These are phyloP conservation scores for Maconellicoccus hirsutus DNA, from an alignment of 1,140 invertebrate genomes.

Conservation along the genomic window DNA sequence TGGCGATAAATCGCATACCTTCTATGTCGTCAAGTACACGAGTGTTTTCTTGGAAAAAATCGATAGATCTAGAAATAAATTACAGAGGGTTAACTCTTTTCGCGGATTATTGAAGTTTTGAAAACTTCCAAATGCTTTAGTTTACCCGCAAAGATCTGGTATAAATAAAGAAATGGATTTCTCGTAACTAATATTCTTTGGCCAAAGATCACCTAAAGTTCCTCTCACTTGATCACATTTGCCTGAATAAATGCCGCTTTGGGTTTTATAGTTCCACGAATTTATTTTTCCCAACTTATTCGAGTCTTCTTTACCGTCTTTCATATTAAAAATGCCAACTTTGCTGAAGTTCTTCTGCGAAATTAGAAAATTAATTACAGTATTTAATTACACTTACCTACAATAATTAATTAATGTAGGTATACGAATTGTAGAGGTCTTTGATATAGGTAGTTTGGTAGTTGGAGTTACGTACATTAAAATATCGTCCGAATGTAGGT, in stretches of 20 bases:
- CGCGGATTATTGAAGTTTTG: background rate
- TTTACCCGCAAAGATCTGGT: slow-evolving; percentile 52
- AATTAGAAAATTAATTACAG: slow-evolving; percentile 17
- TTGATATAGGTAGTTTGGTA: no score
- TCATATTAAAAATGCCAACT: slow-evolving; percentile 48
- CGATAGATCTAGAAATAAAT: background rate
- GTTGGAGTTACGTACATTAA: background rate
- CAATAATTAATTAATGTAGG: no score
- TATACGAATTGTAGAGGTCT: no score
- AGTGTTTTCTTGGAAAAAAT: background rate
- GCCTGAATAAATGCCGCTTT: slow-evolving; percentile 34
- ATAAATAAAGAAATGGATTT: slow-evolving; percentile 44
- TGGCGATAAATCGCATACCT: slow-evolving; percentile 1
- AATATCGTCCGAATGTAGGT: background rate
- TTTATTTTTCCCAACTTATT: slow-evolving; percentile 49
- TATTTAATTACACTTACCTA: no score
- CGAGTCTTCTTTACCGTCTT: slow-evolving; percentile 48
- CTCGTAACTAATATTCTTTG: slow-evolving; percentile 43
- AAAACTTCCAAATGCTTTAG: background rate
- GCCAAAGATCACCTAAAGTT: slow-evolving; percentile 65
- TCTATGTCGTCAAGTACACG: background rate
- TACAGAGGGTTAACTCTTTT: background rate
- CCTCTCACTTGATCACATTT: slow-evolving; percentile 47
- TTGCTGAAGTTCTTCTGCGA: slow-evolving; percentile 53
- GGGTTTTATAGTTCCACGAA: slow-evolving; percentile 53